Evolutionary conservation across 2,113 vertebrate genomes (phyloP).

Genomic region (Erythrolamprus reginae): DNA sequence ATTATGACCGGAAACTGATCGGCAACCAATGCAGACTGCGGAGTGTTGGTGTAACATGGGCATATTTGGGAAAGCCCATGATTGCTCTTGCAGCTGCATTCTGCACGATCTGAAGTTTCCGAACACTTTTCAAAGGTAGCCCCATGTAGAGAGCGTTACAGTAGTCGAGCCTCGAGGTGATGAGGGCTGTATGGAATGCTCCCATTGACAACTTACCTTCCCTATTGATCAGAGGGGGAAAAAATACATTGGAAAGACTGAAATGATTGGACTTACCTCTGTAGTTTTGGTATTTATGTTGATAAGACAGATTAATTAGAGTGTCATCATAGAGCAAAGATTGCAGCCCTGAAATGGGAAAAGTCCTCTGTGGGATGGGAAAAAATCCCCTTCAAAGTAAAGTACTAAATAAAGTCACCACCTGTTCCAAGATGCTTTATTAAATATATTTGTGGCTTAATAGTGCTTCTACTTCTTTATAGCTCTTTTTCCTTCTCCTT

Average conservation of each 20-base stretch:
- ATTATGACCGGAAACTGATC: too few species aligned
- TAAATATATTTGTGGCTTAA: background rate
- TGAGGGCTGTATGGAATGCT: background rate
- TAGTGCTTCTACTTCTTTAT: constrained; percentile 78
- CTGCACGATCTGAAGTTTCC: too few species aligned
- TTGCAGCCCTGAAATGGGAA: background rate
- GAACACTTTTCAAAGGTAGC: too few species aligned
- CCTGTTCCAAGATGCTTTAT: constrained; percentile 5
- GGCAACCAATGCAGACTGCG: too few species aligned
- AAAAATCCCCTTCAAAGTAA: background rate
- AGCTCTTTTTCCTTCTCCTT: constrained; percentile 93
- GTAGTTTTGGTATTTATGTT: background rate
- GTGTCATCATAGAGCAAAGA: background rate
- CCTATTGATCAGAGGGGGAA: background rate
- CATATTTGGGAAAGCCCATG: too few species aligned
- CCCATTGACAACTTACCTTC: background rate
- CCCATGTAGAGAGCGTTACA: too few species aligned
- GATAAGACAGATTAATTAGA: background rate
- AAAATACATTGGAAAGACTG: background rate
- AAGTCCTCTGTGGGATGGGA: too few species aligned
- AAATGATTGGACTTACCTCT: background rate
- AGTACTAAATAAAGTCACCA: background rate
- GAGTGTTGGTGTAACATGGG: too few species aligned
- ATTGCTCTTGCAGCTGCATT: too few species aligned
- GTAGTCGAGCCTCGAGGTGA: too few species aligned